Evolutionary conservation across 2,888 invertebrate species (phyloP).

Genomic region (Xylocampa areola): DNA sequence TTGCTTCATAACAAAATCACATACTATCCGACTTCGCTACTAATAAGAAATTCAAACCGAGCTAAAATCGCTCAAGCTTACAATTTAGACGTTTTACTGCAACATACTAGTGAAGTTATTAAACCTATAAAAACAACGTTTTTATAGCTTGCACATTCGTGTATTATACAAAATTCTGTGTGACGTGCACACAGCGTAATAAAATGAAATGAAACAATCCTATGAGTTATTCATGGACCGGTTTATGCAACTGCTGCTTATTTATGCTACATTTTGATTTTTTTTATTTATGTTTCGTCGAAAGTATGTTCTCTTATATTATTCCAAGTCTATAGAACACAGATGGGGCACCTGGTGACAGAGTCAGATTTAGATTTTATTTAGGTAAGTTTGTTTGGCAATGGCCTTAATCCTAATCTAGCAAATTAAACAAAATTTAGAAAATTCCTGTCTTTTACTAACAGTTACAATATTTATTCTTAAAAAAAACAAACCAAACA

Average conservation of each 20-base stretch:
- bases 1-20: not conserved
- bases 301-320: too few relatives aligned
- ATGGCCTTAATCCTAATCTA: too few relatives aligned
- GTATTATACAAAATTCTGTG: conserved; percentile 74
- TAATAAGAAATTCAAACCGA: conserved; percentile 32
- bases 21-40: not conserved
- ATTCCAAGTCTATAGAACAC: too few relatives aligned
- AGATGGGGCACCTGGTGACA: too few relatives aligned
- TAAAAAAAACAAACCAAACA: too few relatives aligned
- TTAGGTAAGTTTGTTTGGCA: too few relatives aligned
- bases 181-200: conserved; percentile 81
- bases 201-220: conserved; percentile 87
- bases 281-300: conserved; percentile 27
- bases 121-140: conserved; percentile 76
- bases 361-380: too few relatives aligned
- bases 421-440: too few relatives aligned
- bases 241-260: conserved; percentile 66
- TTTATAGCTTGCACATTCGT: conserved; percentile 76
- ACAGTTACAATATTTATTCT: too few relatives aligned
- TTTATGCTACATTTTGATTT: conserved; percentile 40
- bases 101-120: conserved; percentile 71
- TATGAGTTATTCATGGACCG: conserved; percentile 83
- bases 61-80: conserved; percentile 45
- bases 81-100: conserved; percentile 59
- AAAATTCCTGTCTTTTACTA: too few relatives aligned